Base-by-base conservation (phyloP, 2,113 vertebrate genomes). In the Hippoglossus stenolepis region DNA sequence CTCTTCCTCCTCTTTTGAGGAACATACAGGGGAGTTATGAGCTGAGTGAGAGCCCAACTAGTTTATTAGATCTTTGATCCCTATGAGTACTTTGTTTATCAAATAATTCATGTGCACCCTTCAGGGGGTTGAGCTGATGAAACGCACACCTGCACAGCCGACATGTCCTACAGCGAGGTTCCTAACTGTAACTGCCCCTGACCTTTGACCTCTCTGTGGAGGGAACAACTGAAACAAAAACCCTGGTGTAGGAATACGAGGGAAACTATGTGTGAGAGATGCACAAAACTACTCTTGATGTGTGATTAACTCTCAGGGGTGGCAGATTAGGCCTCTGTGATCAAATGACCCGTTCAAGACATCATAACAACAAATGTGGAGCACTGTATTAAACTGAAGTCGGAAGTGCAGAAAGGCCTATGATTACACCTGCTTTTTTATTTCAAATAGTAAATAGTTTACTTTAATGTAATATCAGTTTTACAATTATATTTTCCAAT, bases 1-100 rank as follows among this genome's bases (percentile, higher is more conserved):
- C 63, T 84, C 68, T 80, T 87, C 80, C 79, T 75, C 62, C n/a
- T 76, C 72, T 65, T 78, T 63, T 60, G 70, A 66, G 65, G 75
- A 83, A 81, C 23, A 65, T 0, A 20, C 20, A 2, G 5, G 65
- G 65, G 62, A 26, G 77, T 70, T 71, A 58, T 5, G 12, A 66
- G 65, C 20, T 62, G 51, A 54, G 63, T 10, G 23, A 59, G 15
- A 14, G 9, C 6, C 17, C 26, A 8, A 70, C 59, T 45, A 17
- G 18, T 38, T 70, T 64, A 35, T 65, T 18, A 18, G 40, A 58
- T 13, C 38, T 45, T 35, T 73, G 70, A 79, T 72, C 69, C 31
- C 2, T 62, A 15, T 35, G 3, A 38, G 26, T 54, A 65, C 10
- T 60, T 21, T n/a, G 20, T 53, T n/a, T 20, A 53, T 13, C 3